These are phyloP conservation scores for Sipha maydis DNA, from an alignment of 2,888 invertebrate species.

Conservation along the genomic window DNA sequence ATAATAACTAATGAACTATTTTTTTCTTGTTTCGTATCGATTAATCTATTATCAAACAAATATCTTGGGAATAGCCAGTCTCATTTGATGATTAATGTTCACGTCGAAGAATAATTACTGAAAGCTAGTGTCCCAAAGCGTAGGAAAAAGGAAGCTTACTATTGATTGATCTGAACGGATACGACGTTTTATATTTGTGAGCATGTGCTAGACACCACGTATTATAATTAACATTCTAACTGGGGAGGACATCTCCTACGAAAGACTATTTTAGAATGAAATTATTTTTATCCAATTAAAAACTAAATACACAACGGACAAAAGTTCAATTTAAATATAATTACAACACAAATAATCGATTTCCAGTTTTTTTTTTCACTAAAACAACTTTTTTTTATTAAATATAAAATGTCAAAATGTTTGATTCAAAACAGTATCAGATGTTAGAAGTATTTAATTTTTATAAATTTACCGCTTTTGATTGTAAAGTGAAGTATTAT, in stretches of 20 bases:
- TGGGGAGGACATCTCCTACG: not conserved
- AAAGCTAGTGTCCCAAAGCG: not conserved
- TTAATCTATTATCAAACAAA: not conserved
- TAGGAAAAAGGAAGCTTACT: not conserved
- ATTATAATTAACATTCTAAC: slow-evolving; percentile 17
- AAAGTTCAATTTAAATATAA: not conserved
- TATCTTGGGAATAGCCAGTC: not conserved
- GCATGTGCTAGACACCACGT: not conserved
- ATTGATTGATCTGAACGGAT: not conserved
- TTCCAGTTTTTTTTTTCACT: too few species aligned
- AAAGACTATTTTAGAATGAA: not conserved
- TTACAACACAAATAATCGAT: too few species aligned
- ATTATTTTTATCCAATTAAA: not conserved
- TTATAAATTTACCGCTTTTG: too few species aligned
- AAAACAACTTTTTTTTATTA: too few species aligned
- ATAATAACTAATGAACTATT: not conserved
- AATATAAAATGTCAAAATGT: too few species aligned
- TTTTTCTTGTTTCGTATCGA: not conserved
- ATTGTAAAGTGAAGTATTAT: too few species aligned
- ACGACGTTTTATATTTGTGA: too few species aligned
- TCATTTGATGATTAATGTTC: not conserved
- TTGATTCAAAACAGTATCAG: too few species aligned
- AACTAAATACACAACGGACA: not conserved
- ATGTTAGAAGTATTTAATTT: too few species aligned
- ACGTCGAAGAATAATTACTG: slow-evolving; percentile 9